Evolutionary conservation across 2,888 invertebrate genomes (phyloP).

Genomic region (Sarcophaga variegata): DNA sequence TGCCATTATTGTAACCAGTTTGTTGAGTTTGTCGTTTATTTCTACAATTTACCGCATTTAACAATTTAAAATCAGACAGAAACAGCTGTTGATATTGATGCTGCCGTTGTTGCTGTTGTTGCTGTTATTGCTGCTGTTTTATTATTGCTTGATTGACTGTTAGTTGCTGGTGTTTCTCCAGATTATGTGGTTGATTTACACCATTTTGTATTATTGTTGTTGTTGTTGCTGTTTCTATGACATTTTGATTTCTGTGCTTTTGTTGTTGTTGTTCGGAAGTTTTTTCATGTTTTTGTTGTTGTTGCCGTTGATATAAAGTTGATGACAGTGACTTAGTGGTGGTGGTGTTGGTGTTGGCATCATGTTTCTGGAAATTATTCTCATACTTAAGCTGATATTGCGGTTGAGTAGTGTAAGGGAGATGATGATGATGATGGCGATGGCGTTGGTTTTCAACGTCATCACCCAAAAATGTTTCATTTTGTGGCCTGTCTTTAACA

Average conservation of each 20-base stretch:
- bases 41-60: slow-evolving; percentile 71
- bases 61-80: slow-evolving; percentile 59
- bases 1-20: slow-evolving; percentile 3
- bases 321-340: neutral
- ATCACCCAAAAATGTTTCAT: slow-evolving; percentile 22
- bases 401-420: too few relatives aligned
- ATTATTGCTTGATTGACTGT: slow-evolving; percentile 62
- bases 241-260: too few relatives aligned
- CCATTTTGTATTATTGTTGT: slow-evolving; percentile 47
- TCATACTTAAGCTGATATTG: neutral
- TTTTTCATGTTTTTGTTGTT: neutral
- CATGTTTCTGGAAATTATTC: slow-evolving; percentile 23
- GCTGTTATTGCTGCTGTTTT: slow-evolving; percentile 71
- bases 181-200: slow-evolving; percentile 64
- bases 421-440: neutral
- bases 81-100: slow-evolving; percentile 45
- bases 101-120: slow-evolving; percentile 56
- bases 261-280: too few relatives aligned
- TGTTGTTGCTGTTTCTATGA: too few relatives aligned
- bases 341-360: neutral
- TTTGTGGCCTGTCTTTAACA: slow-evolving; percentile 40
- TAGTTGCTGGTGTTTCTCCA: slow-evolving; percentile 46
- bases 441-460: neutral
- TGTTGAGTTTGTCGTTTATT: slow-evolving; percentile 70
- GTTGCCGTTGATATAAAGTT: slow-evolving; percentile 31